Base-by-base conservation (phyloP, 2,797 vertebrate species). In the Taeniopygia guttata region DNA sequence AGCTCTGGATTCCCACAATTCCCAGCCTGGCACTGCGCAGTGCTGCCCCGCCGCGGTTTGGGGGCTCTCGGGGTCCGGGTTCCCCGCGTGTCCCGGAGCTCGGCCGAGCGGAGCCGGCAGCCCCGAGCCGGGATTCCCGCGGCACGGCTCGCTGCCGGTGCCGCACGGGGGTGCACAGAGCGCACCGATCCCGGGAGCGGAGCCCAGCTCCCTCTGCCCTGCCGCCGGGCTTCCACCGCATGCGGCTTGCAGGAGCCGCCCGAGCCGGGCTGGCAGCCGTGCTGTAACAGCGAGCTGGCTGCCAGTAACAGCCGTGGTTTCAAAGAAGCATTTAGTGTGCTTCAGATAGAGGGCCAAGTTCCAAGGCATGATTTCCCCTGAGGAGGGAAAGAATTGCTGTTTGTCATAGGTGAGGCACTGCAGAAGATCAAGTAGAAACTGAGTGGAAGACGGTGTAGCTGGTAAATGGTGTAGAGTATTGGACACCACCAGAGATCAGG, bases 101-200 rank as follows among this genome's bases (percentile, higher is more conserved):
- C 42, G 16, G 46, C 26, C 27, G 12, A 13, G 30, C 49, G 1
- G 42, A 60, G 73, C 42, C 7, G 43, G 36, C 66, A 12, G n/a
- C 21, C 67, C 56, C 0, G 22, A 22, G 19, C 11, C 38, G 22
- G 38, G n/a, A 20, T 9, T 45, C 2, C 79, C 38, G 64, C 0
- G 67, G 60, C 68, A 21, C 56, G 14, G 1, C 11, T 60, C n/a
- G 54, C 27, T 0, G 2, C 19, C 66, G 13, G 62, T 7, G 75
- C 94, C 93, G 62, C 93, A 56, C 69, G 77, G 73, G 91, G 90
- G 83, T 82, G 94, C 83, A 4, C 84, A 7, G 73, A 40, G 74
- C 88, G 23, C 70, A 21, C 11, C 9, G 23, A 58, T 34, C n/a
- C 56, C 4, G 0, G 55, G 25, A n/a, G 54, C n/a, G n/a, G n/a